Evolutionary conservation across 2,888 invertebrate species (phyloP).

Genomic region (Apotomis betuletana): DNA sequence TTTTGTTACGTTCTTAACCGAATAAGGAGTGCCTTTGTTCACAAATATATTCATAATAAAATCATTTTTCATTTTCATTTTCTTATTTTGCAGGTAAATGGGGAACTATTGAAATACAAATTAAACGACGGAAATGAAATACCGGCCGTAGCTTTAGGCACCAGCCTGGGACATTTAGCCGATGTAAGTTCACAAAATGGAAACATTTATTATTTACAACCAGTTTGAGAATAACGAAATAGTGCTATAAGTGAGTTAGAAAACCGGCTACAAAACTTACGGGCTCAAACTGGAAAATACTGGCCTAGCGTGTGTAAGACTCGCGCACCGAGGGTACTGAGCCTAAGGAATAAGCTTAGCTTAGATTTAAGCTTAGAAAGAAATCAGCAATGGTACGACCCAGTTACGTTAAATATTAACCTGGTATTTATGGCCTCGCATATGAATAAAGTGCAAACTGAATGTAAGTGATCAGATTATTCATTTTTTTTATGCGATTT

Average conservation of each 20-base stretch:
- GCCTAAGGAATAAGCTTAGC: too few species aligned
- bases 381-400: too few species aligned
- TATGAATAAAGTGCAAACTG: too few species aligned
- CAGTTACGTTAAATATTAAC: too few species aligned
- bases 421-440: too few species aligned
- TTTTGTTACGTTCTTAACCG: neutral
- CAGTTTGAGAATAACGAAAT: neutral
- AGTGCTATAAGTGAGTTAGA: neutral
- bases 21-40: neutral
- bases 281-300: too few species aligned
- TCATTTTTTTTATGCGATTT: too few species aligned
- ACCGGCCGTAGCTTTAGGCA: slow-evolving; percentile 70
- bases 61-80: slow-evolving; percentile 36
- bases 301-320: too few species aligned
- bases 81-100: slow-evolving; percentile 48
- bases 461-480: too few species aligned
- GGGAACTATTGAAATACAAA: slow-evolving; percentile 49
- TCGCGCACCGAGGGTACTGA: too few species aligned
- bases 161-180: slow-evolving; percentile 70
- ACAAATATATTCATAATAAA: neutral
- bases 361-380: too few species aligned
- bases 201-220: slow-evolving; percentile 22
- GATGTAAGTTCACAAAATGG: slow-evolving; percentile 61
- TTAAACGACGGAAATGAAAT: slow-evolving; percentile 71
- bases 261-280: too few species aligned